phyloP scores from a whole-genome alignment of 2,113 vertebrate species.

The Dasyprocta punctata region DNA sequence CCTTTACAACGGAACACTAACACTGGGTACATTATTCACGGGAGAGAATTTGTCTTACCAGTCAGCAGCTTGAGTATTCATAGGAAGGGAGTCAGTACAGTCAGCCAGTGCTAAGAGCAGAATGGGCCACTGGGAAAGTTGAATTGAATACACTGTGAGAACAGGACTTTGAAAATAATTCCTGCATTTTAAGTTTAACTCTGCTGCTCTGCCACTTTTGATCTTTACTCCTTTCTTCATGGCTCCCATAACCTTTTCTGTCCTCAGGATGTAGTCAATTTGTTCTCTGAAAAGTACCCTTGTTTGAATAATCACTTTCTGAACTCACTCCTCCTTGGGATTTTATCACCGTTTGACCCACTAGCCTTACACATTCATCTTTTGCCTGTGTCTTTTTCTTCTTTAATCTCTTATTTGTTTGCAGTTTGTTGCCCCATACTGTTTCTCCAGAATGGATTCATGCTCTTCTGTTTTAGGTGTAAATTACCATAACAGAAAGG shows the following conservation, averaged over 20 bases:
- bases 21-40: accelerated
- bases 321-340: neutral
- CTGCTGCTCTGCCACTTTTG: neutral
- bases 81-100: neutral
- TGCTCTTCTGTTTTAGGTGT: neutral
- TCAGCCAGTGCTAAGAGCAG: neutral
- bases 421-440: neutral
- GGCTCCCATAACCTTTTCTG: neutral
- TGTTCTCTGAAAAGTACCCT: neutral
- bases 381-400: neutral
- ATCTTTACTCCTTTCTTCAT: neutral
- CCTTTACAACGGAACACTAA: neutral
- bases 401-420: constrained; percentile 26
- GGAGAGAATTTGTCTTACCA: neutral
- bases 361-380: neutral
- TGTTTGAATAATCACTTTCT: constrained; percentile 23
- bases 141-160: neutral
- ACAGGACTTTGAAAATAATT: neutral
- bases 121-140: neutral
- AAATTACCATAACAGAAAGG: neutral
- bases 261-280: neutral
- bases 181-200: neutral
- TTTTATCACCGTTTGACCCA: constrained; percentile 49
- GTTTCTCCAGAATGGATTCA: neutral
- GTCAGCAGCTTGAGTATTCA: too few relatives aligned